These are phyloP conservation scores for Parasteatoda lunata DNA, from an alignment of 2,888 invertebrate genomes.

Conservation along the genomic window DNA sequence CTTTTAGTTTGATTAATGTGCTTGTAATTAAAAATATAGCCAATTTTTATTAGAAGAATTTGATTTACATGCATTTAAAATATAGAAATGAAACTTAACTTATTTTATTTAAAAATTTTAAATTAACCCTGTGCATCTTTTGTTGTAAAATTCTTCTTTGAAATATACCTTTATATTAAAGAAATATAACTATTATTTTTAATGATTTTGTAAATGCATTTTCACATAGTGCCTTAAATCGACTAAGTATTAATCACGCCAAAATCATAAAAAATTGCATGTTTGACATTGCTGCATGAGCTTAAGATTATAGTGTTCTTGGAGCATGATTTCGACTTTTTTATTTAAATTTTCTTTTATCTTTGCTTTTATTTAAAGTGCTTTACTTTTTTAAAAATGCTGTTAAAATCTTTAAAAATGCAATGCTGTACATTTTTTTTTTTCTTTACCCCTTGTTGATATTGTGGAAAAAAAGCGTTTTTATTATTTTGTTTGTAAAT, in stretches of 20 bases:
- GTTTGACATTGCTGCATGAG: constrained; percentile 35
- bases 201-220: constrained; percentile 16
- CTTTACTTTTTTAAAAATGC: constrained; percentile 13
- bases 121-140: too few relatives aligned
- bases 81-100: too few relatives aligned
- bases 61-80: too few relatives aligned
- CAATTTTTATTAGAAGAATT: too few relatives aligned
- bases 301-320: constrained; percentile 5
- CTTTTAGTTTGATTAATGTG: too few relatives aligned
- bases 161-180: background rate
- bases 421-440: constrained; percentile 41
- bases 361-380: constrained; percentile 17
- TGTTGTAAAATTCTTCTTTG: background rate
- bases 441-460: constrained; percentile 47
- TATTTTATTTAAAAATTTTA: too few relatives aligned
- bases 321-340: constrained; percentile 44
- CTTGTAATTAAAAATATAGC: too few relatives aligned
- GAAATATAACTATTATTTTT: constrained; percentile 34
- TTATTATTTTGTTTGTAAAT: constrained; percentile 68
- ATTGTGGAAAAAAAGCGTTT: constrained; percentile 53
- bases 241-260: constrained; percentile 30
- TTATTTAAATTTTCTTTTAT: constrained; percentile 31
- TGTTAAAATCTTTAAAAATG: constrained; percentile 7
- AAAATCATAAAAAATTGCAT: constrained; percentile 37
- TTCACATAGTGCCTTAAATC: constrained; percentile 41